Evolutionary conservation across 1,140 invertebrate genomes (phyloP).

Genomic region (Asbolus verrucosus): DNA sequence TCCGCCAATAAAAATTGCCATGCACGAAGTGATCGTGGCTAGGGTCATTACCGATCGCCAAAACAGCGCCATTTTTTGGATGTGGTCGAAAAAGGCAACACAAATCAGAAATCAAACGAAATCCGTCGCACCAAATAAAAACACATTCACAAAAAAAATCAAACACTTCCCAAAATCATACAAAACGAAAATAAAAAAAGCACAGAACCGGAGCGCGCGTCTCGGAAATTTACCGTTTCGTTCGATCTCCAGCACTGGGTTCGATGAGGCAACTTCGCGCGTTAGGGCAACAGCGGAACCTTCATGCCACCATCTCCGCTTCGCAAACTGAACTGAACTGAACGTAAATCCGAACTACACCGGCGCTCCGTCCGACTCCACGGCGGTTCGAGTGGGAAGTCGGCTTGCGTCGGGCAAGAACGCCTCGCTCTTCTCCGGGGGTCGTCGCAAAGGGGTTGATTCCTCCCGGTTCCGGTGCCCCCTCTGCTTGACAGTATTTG

Average conservation of each 20-base stretch:
- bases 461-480: neutral
- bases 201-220: no score
- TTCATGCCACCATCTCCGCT: conserved; percentile 27
- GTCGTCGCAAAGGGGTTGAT: conserved; percentile 51
- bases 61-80: conserved; percentile 55
- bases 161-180: conserved; percentile 22
- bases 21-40: conserved; percentile 55
- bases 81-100: conserved; percentile 41
- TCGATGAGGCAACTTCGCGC: conserved; percentile 3
- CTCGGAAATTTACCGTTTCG: no score
- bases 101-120: conserved; percentile 38
- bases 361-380: conserved; percentile 22
- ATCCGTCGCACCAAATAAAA: conserved; percentile 12
- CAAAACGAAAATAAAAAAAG: neutral
- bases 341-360: conserved; percentile 20
- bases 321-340: conserved; percentile 41
- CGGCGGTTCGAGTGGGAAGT: conserved; percentile 33
- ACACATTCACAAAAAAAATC: conserved; percentile 36
- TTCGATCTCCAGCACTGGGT: neutral
- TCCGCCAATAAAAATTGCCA: conserved; percentile 63
- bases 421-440: conserved; percentile 47
- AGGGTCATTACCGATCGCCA: conserved; percentile 55
- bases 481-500: conserved; percentile 30
- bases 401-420: conserved; percentile 42
- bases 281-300: neutral